phyloP scores from a whole-genome alignment of 2,888 invertebrate species.

The Onchidella celtica region DNA sequence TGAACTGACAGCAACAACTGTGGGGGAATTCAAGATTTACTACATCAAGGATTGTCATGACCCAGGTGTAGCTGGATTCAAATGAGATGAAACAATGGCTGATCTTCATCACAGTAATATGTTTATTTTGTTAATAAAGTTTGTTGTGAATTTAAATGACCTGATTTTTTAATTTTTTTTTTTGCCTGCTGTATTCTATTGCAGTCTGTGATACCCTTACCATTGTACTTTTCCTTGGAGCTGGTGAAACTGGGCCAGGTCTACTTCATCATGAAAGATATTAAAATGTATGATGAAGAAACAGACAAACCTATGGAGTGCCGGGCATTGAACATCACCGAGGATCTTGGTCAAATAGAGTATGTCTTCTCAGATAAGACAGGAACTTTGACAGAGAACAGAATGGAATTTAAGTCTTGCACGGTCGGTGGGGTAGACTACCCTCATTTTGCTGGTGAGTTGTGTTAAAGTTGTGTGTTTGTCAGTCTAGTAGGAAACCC shows the following conservation, averaged over 20 bases:
- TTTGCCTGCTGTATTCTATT: no score
- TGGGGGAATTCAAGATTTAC: no score
- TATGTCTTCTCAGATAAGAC: slow-evolving; percentile 99
- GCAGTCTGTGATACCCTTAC: slow-evolving; percentile 97
- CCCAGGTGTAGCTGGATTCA: no score
- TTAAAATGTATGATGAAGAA: slow-evolving; percentile 90
- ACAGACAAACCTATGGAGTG: slow-evolving; percentile 93
- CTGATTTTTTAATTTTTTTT: no score
- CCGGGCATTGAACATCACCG: slow-evolving; percentile 96
- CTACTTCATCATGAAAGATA: slow-evolving; percentile 95
- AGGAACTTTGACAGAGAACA: slow-evolving; percentile 97
- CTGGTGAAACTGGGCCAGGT: slow-evolving; percentile 97
- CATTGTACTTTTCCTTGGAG: slow-evolving; percentile 97
- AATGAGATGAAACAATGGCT: no score
- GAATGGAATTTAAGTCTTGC: slow-evolving; percentile 96
- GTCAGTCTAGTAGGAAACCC: no score
- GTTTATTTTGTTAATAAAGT: no score
- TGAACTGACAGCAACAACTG: no score
- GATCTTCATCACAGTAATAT: no score
- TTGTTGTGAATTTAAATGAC: no score
- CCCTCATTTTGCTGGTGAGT: slow-evolving; percentile 60
- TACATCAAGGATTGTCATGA: no score
- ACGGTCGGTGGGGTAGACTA: slow-evolving; percentile 94
- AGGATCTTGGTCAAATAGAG: slow-evolving; percentile 95
- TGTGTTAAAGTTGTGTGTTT: background rate